These are phyloP conservation scores for Phoenicopterus ruber DNA, from an alignment of 2,113 vertebrate species.

Conservation along the genomic window DNA sequence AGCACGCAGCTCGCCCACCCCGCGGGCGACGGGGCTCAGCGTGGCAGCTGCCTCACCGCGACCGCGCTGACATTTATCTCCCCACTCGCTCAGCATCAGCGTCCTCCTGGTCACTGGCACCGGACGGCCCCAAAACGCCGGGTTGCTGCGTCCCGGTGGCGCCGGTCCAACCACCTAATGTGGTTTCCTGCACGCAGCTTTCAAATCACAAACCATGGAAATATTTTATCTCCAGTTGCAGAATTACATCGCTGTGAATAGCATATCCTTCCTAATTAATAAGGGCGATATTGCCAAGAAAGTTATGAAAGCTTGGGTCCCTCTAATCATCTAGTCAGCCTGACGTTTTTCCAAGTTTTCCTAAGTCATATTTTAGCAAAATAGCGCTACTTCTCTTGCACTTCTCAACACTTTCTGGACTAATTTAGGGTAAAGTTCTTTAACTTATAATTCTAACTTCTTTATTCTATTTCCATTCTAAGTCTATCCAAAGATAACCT, in stretches of 20 bases:
- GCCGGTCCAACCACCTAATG: rapidly evolving
- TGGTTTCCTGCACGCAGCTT: neutral
- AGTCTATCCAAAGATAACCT: neutral
- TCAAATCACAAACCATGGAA: neutral
- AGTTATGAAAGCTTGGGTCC: neutral
- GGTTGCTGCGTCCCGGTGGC: rapidly evolving
- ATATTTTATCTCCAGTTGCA: neutral
- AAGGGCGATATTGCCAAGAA: neutral
- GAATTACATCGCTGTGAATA: neutral
- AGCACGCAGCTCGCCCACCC: rapidly evolving
- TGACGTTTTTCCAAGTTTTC: neutral
- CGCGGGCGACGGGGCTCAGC: neutral
- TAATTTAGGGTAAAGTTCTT: neutral
- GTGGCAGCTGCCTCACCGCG: neutral
- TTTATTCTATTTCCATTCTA: neutral
- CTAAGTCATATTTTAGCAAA: neutral
- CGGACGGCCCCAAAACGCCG: rapidly evolving
- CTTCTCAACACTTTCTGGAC: neutral
- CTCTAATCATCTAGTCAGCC: neutral
- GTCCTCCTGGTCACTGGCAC: neutral
- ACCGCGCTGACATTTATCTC: neutral
- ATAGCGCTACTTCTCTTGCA: neutral
- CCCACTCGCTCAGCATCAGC: neutral
- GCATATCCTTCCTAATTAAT: neutral
- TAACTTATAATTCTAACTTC: neutral